Base-by-base conservation (phyloP, 1,140 invertebrate genomes). In the Panagrolaimus sp. region DNA sequence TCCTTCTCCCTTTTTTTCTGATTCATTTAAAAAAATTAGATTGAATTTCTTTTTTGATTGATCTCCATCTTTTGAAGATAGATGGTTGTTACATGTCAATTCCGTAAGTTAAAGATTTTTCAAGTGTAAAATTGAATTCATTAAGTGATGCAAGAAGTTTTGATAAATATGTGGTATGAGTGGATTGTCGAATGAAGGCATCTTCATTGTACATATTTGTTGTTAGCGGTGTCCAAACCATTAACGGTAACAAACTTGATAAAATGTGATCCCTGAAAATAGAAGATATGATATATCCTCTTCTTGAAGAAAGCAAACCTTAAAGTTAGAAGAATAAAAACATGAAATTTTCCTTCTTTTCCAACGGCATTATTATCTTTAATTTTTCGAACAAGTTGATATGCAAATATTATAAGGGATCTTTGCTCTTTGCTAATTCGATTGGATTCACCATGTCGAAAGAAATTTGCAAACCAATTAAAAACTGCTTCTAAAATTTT, bases 311-410 rank as follows among this genome's bases (percentile, higher is more conserved):
- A 4, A 17, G 72, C 81, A 83, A 84, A 92, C 91, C 91, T 88
- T 67, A 91, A 88, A 80, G 90, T 90, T 9, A 98, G 87, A 83
- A 94, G 96, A 67, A 97, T 89, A 81, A 98, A 95, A 8, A 96
- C 87, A 83, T 98, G 94, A 83, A 98, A 97, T 86, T 96, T 95
- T 38, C 94, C 94, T 87, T 98, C 95, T 84, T 98, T 98, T 55
- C 96, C 96, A 12, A 97, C 86, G 14, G 90, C 89, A 69, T 90
- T 89, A 65, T 90, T 91, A 0, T 89, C 89, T 43, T 88, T 90
- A 58, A 96, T 93, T 85, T 93, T 86, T 43, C 76, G 74, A 9
- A 88, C 81, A 43, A 87, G 76, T 65, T 84, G 80, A 74, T 84
- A 85, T 70, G 85, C 85, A 44, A 85, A 83, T 71, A 83, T 83